Conservation (phyloP, 1,140 invertebrate genomes). For the Periplaneta americana region DNA sequence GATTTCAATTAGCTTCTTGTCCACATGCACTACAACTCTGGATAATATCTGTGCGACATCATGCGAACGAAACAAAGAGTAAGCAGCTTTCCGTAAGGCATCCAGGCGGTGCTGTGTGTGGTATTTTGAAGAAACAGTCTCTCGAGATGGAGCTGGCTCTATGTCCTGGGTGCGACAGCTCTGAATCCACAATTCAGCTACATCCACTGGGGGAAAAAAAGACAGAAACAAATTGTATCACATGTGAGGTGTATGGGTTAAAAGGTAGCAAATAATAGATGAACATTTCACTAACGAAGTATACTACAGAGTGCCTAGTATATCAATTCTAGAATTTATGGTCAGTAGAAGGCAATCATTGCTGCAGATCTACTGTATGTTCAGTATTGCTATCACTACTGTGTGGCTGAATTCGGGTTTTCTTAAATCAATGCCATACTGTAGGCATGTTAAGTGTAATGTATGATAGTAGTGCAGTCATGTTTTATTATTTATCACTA, state of each 20-base stretch:
- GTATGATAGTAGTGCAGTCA: too few relatives aligned
- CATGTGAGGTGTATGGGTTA: background rate
- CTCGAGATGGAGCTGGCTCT: slow-evolving; percentile 39
- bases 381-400: too few relatives aligned
- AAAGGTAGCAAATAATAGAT: too few relatives aligned
- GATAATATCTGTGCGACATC: slow-evolving; percentile 52
- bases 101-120: slow-evolving; percentile 57
- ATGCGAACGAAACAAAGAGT: slow-evolving; percentile 47
- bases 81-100: slow-evolving; percentile 57
- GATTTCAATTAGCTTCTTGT: slow-evolving; percentile 58
- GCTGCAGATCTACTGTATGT: too few relatives aligned
- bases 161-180: slow-evolving; percentile 56
- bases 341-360: too few relatives aligned
- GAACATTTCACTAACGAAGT: too few relatives aligned
- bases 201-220: slow-evolving; percentile 43
- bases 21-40: slow-evolving; percentile 53
- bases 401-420: too few relatives aligned
- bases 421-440: too few relatives aligned
- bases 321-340: too few relatives aligned
- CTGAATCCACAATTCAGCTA: slow-evolving; percentile 68
- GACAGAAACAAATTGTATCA: background rate
- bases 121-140: slow-evolving; percentile 33
- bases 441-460: too few relatives aligned
- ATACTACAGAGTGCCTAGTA: too few relatives aligned
- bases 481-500: too few relatives aligned